A percentile compares a stretch with the other conserved stretches of the same genome.
phyloP scores from a whole-genome alignment of 2,888 invertebrate species.

The Drosophila buzzatii region DNA sequence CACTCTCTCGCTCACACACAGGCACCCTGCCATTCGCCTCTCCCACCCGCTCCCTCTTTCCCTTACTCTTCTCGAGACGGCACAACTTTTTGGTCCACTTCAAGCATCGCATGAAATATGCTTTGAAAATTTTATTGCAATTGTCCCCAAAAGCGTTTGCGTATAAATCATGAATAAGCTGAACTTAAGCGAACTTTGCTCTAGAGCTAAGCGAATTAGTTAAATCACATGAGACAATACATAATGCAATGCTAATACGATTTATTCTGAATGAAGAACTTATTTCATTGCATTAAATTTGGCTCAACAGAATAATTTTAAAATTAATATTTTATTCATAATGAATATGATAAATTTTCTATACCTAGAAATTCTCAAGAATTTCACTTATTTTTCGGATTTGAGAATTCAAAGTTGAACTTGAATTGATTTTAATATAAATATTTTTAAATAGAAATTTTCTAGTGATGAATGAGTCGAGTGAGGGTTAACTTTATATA shows the following conservation, averaged over 20 bases:
- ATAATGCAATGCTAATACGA: background rate
- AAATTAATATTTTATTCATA: too few species aligned
- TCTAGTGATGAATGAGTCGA: too few species aligned
- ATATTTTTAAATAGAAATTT: too few species aligned
- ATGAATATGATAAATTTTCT: too few species aligned
- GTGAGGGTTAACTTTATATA: background rate
- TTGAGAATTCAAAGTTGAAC: too few species aligned
- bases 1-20: background rate
- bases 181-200: slow-evolving; percentile 3
- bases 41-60: too few species aligned
- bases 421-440: too few species aligned
- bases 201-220: background rate
- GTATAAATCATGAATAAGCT: slow-evolving; percentile 44
- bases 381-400: too few species aligned
- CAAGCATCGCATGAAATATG: slow-evolving; percentile 63
- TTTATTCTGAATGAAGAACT: background rate
- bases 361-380: too few species aligned
- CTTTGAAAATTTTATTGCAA: slow-evolving; percentile 55
- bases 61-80: background rate
- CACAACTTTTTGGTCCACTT: slow-evolving; percentile 41
- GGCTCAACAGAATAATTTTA: too few species aligned
- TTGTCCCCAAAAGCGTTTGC: slow-evolving; percentile 53
- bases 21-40: background rate
- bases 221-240: background rate
- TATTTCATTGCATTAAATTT: too few species aligned